These are phyloP conservation scores for Abramis brama DNA, from an alignment of 2,113 vertebrate species.

Conservation along the genomic window DNA sequence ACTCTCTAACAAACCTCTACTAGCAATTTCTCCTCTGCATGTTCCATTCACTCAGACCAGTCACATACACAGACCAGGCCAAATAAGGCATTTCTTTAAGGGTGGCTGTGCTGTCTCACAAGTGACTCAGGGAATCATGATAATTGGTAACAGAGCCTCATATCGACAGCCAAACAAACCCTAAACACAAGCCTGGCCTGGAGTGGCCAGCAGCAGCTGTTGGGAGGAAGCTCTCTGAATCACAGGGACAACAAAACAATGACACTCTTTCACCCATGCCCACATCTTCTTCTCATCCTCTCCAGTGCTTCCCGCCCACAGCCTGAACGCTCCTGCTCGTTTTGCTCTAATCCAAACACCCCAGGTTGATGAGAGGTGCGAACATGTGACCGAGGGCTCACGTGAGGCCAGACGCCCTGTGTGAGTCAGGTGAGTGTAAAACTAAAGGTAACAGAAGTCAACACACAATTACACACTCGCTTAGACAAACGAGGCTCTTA, in stretches of 20 bases:
- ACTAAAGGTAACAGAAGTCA: conserved; percentile 20
- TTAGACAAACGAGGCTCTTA: background rate
- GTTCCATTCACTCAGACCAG: background rate
- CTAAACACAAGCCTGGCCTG: background rate
- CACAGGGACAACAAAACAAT: conserved; percentile 21
- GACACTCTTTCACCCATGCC: background rate
- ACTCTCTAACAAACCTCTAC: background rate
- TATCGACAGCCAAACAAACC: conserved; percentile 1
- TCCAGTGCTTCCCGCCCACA: background rate
- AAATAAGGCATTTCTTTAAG: conserved; percentile 2
- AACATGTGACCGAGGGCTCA: conserved; percentile 14
- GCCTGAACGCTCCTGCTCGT: background rate
- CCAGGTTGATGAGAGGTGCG: background rate
- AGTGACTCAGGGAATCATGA: conserved; percentile 23
- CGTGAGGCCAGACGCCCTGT: background rate
- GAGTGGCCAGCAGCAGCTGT: conserved; percentile 17
- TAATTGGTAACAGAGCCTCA: conserved; percentile 25
- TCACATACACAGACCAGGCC: background rate
- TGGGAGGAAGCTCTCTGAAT: conserved; percentile 27
- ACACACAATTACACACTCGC: no score
- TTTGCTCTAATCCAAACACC: conserved; percentile 20
- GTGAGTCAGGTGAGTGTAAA: background rate
- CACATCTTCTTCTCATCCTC: background rate
- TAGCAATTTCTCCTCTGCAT: background rate
- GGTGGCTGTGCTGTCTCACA: background rate